Conservation (phyloP, 2,888 invertebrate genomes). For the Leptopilina drosophilae region DNA sequence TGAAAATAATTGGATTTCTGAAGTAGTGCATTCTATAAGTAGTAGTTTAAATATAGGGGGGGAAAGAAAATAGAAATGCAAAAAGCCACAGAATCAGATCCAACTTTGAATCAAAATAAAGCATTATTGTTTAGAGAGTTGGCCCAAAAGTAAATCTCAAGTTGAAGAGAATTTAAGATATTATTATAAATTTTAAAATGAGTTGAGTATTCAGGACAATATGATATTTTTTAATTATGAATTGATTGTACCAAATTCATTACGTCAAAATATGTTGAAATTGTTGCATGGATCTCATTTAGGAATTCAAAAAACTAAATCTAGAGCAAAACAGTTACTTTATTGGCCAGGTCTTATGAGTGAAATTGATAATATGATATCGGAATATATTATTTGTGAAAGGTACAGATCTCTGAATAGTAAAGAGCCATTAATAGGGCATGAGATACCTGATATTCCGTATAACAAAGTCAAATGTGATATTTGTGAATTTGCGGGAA, state of each 20-base stretch:
- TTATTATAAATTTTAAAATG: background rate
- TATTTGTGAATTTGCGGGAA: slow-evolving; percentile 12
- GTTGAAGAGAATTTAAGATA: background rate
- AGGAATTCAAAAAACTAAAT: slow-evolving; percentile 49
- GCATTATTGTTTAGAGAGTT: background rate
- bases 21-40: slow-evolving; percentile 10
- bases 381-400: slow-evolving; percentile 36
- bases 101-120: background rate
- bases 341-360: slow-evolving; percentile 48
- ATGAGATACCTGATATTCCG: slow-evolving; percentile 45
- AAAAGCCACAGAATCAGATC: slow-evolving; percentile 5
- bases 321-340: slow-evolving; percentile 44
- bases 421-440: slow-evolving; percentile 44
- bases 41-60: background rate
- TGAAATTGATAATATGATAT: slow-evolving; percentile 46
- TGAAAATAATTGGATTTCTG: background rate
- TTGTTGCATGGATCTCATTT: slow-evolving; percentile 36
- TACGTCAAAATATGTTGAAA: background rate
- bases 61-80: background rate
- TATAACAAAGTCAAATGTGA: slow-evolving; percentile 40
- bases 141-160: background rate
- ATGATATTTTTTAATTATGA: background rate
- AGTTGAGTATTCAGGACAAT: background rate
- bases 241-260: background rate
- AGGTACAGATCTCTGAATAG: slow-evolving; percentile 42